Conservation (phyloP, 2,888 invertebrate genomes). For the Steinernema scapterisci region DNA sequence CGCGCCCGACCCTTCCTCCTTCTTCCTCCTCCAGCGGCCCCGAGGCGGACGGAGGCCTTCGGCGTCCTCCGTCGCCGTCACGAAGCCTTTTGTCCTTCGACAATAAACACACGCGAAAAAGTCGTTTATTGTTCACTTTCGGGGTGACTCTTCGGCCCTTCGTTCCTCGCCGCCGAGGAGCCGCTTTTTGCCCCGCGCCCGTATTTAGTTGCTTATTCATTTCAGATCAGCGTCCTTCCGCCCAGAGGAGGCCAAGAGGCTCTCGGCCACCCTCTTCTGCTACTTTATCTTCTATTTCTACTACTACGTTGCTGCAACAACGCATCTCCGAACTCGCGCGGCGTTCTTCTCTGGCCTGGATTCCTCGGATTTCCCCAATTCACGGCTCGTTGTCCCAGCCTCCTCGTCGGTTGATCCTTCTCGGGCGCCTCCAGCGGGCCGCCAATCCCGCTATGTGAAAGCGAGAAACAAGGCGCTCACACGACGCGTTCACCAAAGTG, state of each 20-base stretch:
- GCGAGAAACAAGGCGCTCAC: conserved; percentile 30
- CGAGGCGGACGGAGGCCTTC: not conserved
- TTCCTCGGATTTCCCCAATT: too few relatives aligned
- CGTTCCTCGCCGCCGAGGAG: too few relatives aligned
- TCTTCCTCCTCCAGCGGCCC: too few relatives aligned
- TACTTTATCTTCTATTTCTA: too few relatives aligned
- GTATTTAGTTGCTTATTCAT: conserved; percentile 6
- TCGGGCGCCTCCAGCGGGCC: conserved; percentile 4
- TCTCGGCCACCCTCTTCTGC: not conserved
- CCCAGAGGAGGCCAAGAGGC: not conserved
- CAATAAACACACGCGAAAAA: not conserved
- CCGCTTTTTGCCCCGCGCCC: too few relatives aligned
- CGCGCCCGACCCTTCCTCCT: too few relatives aligned
- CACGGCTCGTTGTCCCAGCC: not conserved
- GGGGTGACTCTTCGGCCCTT: not conserved
- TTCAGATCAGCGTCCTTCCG: conserved; percentile 9
- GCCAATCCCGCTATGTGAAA: conserved; percentile 27
- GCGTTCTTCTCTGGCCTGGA: too few relatives aligned
- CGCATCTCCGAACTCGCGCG: too few relatives aligned
- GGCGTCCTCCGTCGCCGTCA: not conserved
- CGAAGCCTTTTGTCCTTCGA: conserved; percentile 4
- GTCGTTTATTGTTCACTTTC: not conserved
- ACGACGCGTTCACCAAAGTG: conserved; percentile 29
- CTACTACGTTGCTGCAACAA: too few relatives aligned
- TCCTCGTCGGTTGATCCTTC: not conserved